These are phyloP conservation scores for Zelostemma sp. DNA, from an alignment of 1,140 invertebrate genomes.

Conservation along the genomic window DNA sequence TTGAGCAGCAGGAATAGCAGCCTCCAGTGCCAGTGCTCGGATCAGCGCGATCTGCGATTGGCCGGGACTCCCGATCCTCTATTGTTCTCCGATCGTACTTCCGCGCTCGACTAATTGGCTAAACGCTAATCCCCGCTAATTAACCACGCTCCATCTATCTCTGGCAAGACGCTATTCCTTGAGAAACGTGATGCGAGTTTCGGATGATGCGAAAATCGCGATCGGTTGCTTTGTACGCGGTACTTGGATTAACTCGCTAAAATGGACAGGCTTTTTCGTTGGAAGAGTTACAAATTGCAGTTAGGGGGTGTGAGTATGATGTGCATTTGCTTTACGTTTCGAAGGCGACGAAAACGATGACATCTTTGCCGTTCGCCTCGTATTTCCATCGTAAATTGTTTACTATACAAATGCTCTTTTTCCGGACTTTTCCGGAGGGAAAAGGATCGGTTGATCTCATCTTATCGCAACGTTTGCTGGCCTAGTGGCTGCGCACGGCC, in stretches of 20 bases:
- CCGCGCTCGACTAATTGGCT: conserved; percentile 1
- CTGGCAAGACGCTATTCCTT: background rate
- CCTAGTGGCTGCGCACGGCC: conserved; percentile 31
- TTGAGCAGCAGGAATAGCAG: too few species aligned
- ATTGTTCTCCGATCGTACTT: background rate
- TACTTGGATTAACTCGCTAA: conserved; percentile 8
- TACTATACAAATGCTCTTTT: too few species aligned
- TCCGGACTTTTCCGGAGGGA: background rate
- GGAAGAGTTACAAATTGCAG: conserved; percentile 63
- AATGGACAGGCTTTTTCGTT: conserved; percentile 64
- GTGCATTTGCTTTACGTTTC: too few species aligned
- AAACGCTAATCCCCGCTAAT: background rate
- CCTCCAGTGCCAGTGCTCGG: conserved; percentile 64
- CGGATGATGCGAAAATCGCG: too few species aligned
- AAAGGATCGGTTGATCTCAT: conserved; percentile 32
- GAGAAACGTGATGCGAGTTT: background rate
- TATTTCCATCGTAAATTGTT: too few species aligned
- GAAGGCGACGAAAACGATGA: too few species aligned
- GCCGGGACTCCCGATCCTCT: conserved; percentile 20
- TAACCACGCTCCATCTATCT: background rate
- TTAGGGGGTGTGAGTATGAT: conserved; percentile 60
- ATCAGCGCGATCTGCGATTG: conserved; percentile 40
- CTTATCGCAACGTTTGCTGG: conserved; percentile 58
- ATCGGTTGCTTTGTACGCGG: too few species aligned
- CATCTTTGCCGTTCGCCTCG: too few species aligned